Conservation (phyloP, 2,888 invertebrate species). For the Lasioglossum calceatum region DNA sequence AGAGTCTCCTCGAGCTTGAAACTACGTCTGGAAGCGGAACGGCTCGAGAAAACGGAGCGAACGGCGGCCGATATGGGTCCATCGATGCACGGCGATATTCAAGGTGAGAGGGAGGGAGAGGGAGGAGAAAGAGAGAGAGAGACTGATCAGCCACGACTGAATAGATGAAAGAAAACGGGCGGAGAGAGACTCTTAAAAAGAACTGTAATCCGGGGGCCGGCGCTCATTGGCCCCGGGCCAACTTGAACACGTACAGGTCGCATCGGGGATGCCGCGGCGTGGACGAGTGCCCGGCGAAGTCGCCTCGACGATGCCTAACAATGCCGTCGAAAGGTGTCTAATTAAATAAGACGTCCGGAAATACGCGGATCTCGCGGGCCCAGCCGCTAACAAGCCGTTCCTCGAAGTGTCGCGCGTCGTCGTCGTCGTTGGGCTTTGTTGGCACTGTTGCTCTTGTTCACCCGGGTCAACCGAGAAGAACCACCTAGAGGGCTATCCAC, state of each 20-base stretch:
- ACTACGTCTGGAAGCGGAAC: constrained; percentile 35
- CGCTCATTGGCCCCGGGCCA: constrained; percentile 75
- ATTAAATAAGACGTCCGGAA: constrained; percentile 83
- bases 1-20: constrained; percentile 55
- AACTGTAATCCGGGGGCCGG: constrained; percentile 66
- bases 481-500: constrained; percentile 76
- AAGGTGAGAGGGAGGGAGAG: not conserved
- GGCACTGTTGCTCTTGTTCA: constrained; percentile 64
- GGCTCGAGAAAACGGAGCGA: constrained; percentile 22
- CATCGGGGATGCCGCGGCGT: constrained; percentile 48
- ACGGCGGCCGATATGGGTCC: not conserved
- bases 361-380: constrained; percentile 69
- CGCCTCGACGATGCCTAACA: constrained; percentile 79
- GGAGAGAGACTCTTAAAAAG: constrained; percentile 56
- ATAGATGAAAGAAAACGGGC: constrained; percentile 51
- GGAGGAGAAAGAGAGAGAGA: not conserved
- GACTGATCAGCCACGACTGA: constrained; percentile 48
- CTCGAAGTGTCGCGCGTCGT: constrained; percentile 68
- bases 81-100: constrained; percentile 24
- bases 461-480: constrained; percentile 77
- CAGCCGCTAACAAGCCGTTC: constrained; percentile 79
- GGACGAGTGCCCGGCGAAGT: constrained; percentile 70
- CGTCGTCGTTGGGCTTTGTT: constrained; percentile 25
- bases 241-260: constrained; percentile 79
- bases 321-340: constrained; percentile 81